Conservation (phyloP, 2,888 invertebrate genomes). For the Salticus scenicus region DNA sequence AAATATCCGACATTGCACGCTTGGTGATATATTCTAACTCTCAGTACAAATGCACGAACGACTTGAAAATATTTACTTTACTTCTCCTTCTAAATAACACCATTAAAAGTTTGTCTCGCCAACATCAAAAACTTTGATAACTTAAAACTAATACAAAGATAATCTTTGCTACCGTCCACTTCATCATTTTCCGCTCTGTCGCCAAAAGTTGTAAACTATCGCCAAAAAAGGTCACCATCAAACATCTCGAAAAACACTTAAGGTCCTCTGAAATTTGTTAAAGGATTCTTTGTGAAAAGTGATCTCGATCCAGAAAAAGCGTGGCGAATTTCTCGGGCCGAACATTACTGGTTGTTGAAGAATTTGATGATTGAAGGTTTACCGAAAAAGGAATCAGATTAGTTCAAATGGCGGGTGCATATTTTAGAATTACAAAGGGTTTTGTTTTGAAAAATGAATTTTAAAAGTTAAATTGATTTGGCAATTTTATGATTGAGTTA, state of each 20-base stretch:
- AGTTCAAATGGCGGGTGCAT: too few species aligned
- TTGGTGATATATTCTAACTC: too few species aligned
- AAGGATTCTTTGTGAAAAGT: not conserved
- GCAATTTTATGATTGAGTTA: too few species aligned
- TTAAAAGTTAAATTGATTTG: too few species aligned
- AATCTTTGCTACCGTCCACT: constrained; percentile 19
- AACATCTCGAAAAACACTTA: not conserved
- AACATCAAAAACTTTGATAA: not conserved
- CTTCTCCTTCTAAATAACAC: too few species aligned
- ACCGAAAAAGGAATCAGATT: not conserved
- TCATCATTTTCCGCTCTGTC: not conserved
- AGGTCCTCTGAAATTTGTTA: not conserved
- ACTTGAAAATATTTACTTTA: too few species aligned
- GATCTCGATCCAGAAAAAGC: not conserved
- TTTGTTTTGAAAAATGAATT: too few species aligned
- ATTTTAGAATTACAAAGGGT: too few species aligned
- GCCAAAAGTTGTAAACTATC: not conserved
- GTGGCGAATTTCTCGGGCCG: not conserved
- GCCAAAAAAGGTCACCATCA: not conserved
- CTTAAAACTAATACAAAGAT: not conserved
- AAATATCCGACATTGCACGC: too few species aligned
- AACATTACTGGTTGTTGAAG: not conserved
- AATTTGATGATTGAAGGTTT: not conserved
- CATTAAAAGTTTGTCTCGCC: too few species aligned
- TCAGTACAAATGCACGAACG: too few species aligned